Conservation (phyloP, 2,113 vertebrate genomes). For the Tachysurus fulvidraco region DNA sequence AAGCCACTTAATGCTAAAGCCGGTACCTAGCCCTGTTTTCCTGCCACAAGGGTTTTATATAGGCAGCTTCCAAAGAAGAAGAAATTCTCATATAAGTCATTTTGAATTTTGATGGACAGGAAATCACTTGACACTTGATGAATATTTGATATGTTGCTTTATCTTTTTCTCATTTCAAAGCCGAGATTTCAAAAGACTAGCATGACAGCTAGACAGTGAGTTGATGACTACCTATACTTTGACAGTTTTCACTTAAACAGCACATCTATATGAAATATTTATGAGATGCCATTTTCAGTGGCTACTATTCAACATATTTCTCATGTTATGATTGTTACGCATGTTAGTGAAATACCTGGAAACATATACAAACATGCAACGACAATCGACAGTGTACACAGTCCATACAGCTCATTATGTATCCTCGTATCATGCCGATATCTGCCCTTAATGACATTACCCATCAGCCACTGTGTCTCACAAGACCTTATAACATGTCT, state of each 20-base stretch:
- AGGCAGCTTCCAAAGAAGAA: not conserved
- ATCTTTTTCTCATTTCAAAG: conserved; percentile 11
- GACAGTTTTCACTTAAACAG: conserved; percentile 7
- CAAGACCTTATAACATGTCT: too few species aligned
- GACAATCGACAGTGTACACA: not conserved
- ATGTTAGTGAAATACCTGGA: not conserved
- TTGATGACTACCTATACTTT: conserved; percentile 18
- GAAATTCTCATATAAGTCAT: not conserved
- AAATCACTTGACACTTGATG: conserved; percentile 29
- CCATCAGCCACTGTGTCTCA: too few species aligned
- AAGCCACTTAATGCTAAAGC: not conserved
- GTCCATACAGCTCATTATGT: not conserved
- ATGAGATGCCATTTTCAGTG: conserved; percentile 8
- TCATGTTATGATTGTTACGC: not conserved
- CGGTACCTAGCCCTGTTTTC: conserved; percentile 1
- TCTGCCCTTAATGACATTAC: too few species aligned
- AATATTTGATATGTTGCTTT: not conserved
- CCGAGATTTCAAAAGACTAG: conserved; percentile 10
- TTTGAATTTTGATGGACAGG: conserved; percentile 14
- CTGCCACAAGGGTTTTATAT: conserved; percentile 3
- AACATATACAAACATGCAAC: not conserved
- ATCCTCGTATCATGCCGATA: too few species aligned
- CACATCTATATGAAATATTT: conserved; percentile 11
- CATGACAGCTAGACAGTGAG: not conserved
- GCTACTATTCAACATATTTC: not conserved